phyloP scores from a whole-genome alignment of 1,140 invertebrate species.

The Leptonema lineaticorne region DNA sequence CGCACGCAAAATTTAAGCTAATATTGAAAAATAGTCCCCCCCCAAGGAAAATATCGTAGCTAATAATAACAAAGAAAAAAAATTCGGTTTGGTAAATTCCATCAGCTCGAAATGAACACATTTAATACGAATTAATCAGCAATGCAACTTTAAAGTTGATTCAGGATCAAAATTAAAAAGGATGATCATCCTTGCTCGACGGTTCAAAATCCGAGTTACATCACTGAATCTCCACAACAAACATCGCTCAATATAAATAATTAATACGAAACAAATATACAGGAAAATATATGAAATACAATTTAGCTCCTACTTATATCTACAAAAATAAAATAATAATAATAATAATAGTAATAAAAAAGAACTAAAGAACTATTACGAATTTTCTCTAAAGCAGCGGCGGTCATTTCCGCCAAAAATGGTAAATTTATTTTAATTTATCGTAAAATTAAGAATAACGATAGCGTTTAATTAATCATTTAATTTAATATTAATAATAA shows the following conservation, averaged over 20 bases:
- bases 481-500: background rate
- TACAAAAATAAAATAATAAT: slow-evolving; percentile 21
- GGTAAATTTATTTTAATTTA: slow-evolving; percentile 32
- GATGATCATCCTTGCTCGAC: too few species aligned
- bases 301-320: slow-evolving; percentile 41
- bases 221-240: background rate
- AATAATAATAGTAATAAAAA: too few species aligned
- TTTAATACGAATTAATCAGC: too few species aligned
- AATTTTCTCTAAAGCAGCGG: slow-evolving; percentile 39
- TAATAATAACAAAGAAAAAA: background rate
- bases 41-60: background rate
- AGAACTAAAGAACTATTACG: too few species aligned
- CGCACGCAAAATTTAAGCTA: background rate
- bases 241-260: background rate
- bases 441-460: slow-evolving; percentile 12
- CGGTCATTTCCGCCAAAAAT: slow-evolving; percentile 21
- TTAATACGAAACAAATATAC: slow-evolving; percentile 17
- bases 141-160: too few species aligned
- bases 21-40: background rate
- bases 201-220: too few species aligned
- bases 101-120: slow-evolving; percentile 21
- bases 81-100: background rate
- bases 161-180: too few species aligned
- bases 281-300: slow-evolving; percentile 32
- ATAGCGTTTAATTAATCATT: too few species aligned